These are phyloP conservation scores for Hoplias malabaricus DNA, from an alignment of 2,113 vertebrate genomes.

Conservation along the genomic window DNA sequence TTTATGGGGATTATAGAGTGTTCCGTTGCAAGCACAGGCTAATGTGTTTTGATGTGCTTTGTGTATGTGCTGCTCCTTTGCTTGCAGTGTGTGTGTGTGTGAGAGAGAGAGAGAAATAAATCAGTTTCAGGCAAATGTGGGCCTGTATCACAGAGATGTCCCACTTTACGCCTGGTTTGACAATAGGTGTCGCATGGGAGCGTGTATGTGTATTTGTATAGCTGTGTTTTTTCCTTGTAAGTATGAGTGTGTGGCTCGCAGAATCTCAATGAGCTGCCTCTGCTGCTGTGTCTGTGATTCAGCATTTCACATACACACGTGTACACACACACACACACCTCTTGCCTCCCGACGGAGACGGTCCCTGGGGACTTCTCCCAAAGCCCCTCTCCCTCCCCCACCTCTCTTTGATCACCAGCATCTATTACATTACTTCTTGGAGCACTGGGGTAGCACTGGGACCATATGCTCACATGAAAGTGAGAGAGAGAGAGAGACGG, in stretches of 20 bases:
- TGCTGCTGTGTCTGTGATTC: conserved; percentile 39
- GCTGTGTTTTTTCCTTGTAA: conserved; percentile 14
- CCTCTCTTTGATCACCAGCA: conserved; percentile 30
- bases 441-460: conserved; percentile 1
- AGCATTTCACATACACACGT: conserved; percentile 34
- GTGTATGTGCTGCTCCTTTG: neutral
- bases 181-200: conserved; percentile 33
- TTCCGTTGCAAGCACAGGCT: too few relatives aligned
- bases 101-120: conserved; percentile 12
- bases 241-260: neutral
- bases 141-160: conserved; percentile 36
- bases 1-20: too few relatives aligned
- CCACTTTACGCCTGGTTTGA: conserved; percentile 48
- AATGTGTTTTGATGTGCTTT: conserved; percentile 34
- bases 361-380: conserved; percentile 38
- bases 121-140: conserved; percentile 11
- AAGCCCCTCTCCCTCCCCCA: neutral
- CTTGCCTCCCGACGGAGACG: conserved; percentile 9
- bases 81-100: neutral
- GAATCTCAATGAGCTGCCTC: conserved; percentile 44
- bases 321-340: conserved; percentile 6
- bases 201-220: conserved; percentile 1
- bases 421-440: conserved; percentile 25
- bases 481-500: neutral
- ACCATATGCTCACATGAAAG: conserved; percentile 43